Conservation (phyloP, 2,113 vertebrate species). For the Thinocorus orbignyianus region DNA sequence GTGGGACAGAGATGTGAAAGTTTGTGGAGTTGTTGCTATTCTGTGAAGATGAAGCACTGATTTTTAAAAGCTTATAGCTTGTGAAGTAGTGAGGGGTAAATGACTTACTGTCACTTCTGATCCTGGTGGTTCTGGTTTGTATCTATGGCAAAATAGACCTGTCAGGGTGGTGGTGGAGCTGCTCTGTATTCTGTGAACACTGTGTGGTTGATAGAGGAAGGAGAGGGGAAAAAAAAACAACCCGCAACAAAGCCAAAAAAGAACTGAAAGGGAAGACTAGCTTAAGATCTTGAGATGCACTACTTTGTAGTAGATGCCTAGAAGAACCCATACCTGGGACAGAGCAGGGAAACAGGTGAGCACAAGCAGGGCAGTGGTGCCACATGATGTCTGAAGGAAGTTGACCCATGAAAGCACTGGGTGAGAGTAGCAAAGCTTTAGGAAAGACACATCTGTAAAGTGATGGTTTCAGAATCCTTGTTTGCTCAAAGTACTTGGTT, state of each 20-base stretch:
- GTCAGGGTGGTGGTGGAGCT: background rate
- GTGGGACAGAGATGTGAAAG: background rate
- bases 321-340: accelerated
- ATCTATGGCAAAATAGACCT: background rate
- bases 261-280: background rate
- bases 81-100: background rate
- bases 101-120: background rate
- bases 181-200: background rate
- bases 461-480: background rate
- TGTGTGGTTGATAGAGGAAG: background rate
- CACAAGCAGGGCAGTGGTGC: background rate
- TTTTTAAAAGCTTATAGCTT: background rate
- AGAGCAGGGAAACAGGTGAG: background rate
- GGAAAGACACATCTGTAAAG: background rate
- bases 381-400: background rate
- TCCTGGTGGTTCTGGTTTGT: too few species aligned
- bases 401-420: background rate
- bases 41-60: background rate
- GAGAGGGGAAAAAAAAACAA: background rate
- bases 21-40: background rate
- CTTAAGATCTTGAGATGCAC: background rate
- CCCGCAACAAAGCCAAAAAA: background rate
- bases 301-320: background rate
- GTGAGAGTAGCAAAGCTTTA: background rate
- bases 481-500: background rate